Evolutionary conservation across 2,888 invertebrate genomes (phyloP).

Genomic region (Xanthorhoe spadicearia): DNA sequence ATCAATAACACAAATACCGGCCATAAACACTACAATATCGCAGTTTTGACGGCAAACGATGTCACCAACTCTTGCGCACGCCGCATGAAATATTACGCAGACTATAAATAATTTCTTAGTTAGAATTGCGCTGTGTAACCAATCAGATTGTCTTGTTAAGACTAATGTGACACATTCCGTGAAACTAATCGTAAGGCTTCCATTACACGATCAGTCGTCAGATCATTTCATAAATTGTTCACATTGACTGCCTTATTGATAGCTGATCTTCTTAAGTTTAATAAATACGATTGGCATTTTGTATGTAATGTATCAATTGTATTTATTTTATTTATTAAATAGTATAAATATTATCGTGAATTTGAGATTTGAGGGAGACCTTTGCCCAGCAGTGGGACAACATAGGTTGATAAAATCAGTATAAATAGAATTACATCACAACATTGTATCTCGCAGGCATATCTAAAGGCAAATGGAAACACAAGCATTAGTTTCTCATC

Average conservation of each 20-base stretch:
- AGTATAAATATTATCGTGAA: too few species aligned
- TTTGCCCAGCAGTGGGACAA: too few species aligned
- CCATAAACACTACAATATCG: background rate
- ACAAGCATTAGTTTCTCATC: too few species aligned
- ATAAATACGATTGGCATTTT: background rate
- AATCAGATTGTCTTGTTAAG: conserved; percentile 65
- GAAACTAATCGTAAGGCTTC: conserved; percentile 63
- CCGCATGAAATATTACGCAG: conserved; percentile 46
- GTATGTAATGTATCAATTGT: background rate
- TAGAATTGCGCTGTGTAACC: conserved; percentile 55
- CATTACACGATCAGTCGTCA: conserved; percentile 14
- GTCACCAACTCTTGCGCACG: conserved; percentile 54
- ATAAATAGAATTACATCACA: too few species aligned
- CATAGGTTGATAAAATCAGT: too few species aligned
- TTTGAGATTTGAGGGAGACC: too few species aligned
- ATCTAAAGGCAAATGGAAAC: too few species aligned
- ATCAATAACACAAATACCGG: background rate
- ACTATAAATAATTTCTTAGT: conserved; percentile 58
- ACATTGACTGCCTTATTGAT: conserved; percentile 3
- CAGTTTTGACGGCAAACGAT: conserved; percentile 19
- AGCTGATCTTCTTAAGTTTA: background rate
- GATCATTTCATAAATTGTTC: conserved; percentile 25
- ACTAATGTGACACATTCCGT: conserved; percentile 71
- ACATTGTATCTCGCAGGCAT: too few species aligned
- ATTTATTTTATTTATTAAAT: too few species aligned